A percentile compares a stretch with the other conserved stretches of the same genome.
phyloP scores from a whole-genome alignment of 2,888 invertebrate genomes.

The Schizotus pectinicornis region DNA sequence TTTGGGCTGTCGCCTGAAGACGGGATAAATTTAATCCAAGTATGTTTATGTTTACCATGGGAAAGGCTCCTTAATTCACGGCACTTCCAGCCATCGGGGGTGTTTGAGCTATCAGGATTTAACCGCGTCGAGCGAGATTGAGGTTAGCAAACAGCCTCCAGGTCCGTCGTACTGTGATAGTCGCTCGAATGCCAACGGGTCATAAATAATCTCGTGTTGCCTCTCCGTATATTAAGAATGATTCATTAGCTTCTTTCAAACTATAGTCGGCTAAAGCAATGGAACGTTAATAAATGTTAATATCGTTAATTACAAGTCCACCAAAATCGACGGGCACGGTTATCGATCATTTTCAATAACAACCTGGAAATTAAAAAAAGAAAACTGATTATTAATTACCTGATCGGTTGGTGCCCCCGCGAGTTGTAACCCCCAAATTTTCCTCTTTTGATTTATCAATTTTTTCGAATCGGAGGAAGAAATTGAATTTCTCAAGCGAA shows the following conservation, averaged over 20 bases:
- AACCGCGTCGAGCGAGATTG: slow-evolving; percentile 22
- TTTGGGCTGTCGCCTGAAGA: not conserved
- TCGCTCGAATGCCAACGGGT: slow-evolving; percentile 29
- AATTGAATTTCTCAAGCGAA: too few relatives aligned
- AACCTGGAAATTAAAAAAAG: slow-evolving; percentile 10
- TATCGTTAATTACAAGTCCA: slow-evolving; percentile 29
- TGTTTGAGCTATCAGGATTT: slow-evolving; percentile 28
- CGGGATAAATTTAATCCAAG: slow-evolving; percentile 25
- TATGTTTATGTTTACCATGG: slow-evolving; percentile 30
- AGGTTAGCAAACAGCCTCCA: slow-evolving; percentile 31
- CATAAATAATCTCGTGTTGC: slow-evolving; percentile 31
- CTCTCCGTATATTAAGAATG: slow-evolving; percentile 31
- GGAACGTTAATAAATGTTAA: slow-evolving; percentile 32
- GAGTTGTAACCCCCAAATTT: too few relatives aligned
- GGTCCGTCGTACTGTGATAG: slow-evolving; percentile 31
- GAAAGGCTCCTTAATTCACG: slow-evolving; percentile 29
- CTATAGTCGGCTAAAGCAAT: slow-evolving; percentile 19
- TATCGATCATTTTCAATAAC: slow-evolving; percentile 32
- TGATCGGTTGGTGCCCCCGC: not conserved
- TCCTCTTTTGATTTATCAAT: too few relatives aligned
- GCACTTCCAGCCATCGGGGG: slow-evolving; percentile 28
- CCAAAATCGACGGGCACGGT: slow-evolving; percentile 17
- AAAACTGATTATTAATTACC: slow-evolving; percentile 18
- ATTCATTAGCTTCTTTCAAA: slow-evolving; percentile 31
- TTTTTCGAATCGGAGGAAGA: too few relatives aligned